These are phyloP conservation scores for Epirrita christyi DNA, from an alignment of 2,888 invertebrate genomes.

Conservation along the genomic window DNA sequence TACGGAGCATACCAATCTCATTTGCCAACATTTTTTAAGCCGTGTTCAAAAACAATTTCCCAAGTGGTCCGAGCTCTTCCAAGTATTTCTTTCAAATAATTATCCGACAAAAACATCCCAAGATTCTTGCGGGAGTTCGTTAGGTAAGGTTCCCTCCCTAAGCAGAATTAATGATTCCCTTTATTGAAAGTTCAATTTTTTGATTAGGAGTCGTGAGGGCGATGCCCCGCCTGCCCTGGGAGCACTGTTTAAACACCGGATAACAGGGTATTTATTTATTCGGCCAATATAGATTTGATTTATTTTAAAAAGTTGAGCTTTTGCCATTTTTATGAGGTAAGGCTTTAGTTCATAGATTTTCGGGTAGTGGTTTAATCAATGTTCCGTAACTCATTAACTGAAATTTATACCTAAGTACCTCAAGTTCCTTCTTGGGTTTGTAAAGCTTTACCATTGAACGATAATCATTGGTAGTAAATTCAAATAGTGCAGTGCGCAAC, in stretches of 20 bases:
- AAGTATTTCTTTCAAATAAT: conserved; percentile 70
- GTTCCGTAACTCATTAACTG: neutral
- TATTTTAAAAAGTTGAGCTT: conserved; percentile 49
- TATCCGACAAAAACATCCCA: conserved; percentile 79
- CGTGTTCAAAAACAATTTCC: conserved; percentile 60
- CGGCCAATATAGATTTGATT: conserved; percentile 76
- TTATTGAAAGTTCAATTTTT: conserved; percentile 90
- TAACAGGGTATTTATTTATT: conserved; percentile 80
- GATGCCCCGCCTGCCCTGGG: conserved; percentile 49
- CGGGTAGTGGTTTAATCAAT: neutral
- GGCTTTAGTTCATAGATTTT: conserved; percentile 6
- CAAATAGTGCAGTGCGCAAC: too few species aligned
- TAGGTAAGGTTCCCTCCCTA: conserved; percentile 70
- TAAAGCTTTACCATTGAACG: too few species aligned
- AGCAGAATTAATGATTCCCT: conserved; percentile 88
- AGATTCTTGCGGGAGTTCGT: conserved; percentile 77
- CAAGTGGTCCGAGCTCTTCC: conserved; percentile 54
- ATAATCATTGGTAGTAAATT: too few species aligned
- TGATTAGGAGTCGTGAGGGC: conserved; percentile 77
- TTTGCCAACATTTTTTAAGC: conserved; percentile 44
- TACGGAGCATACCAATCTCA: conserved; percentile 37
- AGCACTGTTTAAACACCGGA: conserved; percentile 78
- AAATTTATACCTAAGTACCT: neutral
- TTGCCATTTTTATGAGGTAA: conserved; percentile 11
- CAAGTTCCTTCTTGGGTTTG: too few species aligned